Evolutionary conservation across 2,797 vertebrate genomes (phyloP).

Genomic region (Nasua narica): DNA sequence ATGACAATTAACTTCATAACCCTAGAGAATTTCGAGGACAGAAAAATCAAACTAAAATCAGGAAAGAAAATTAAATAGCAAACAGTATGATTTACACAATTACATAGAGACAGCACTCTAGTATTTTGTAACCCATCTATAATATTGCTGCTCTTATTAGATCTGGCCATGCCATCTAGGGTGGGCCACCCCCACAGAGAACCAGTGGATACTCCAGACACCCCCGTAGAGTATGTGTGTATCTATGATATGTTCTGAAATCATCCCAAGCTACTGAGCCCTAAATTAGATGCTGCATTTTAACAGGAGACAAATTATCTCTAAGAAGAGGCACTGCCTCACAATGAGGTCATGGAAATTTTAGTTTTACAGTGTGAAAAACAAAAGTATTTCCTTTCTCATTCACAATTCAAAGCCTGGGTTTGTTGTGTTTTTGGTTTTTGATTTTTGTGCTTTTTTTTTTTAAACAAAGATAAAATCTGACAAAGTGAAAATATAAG

Average conservation of each 20-base stretch:
- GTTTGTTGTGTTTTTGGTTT: background rate
- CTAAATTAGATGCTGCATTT: slow-evolving; percentile 31
- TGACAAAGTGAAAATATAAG: slow-evolving; percentile 53
- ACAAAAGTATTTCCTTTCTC: slow-evolving; percentile 60
- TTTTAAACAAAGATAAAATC: slow-evolving; percentile 26
- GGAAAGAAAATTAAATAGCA: slow-evolving; percentile 35
- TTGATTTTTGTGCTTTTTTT: background rate
- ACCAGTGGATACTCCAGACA: background rate
- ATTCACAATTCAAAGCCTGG: background rate
- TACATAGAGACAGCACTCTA: background rate
- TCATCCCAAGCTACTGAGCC: background rate
- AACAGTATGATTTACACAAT: background rate
- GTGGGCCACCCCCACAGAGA: background rate
- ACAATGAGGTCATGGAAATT: slow-evolving; percentile 48
- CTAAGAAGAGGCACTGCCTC: background rate
- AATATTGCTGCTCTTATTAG: background rate
- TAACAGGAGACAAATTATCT: slow-evolving; percentile 2
- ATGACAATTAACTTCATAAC: slow-evolving; percentile 22
- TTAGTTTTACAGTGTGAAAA: slow-evolving; percentile 11
- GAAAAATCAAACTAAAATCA: slow-evolving; percentile 32
- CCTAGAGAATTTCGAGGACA: background rate
- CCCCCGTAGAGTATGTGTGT: background rate
- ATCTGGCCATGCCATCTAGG: background rate
- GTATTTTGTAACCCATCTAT: background rate
- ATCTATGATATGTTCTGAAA: slow-evolving; percentile 17